A percentile compares a stretch with the other conserved stretches of the same genome.
phyloP scores from a whole-genome alignment of 2,113 vertebrate species.

The Malaclemys terrapin region DNA sequence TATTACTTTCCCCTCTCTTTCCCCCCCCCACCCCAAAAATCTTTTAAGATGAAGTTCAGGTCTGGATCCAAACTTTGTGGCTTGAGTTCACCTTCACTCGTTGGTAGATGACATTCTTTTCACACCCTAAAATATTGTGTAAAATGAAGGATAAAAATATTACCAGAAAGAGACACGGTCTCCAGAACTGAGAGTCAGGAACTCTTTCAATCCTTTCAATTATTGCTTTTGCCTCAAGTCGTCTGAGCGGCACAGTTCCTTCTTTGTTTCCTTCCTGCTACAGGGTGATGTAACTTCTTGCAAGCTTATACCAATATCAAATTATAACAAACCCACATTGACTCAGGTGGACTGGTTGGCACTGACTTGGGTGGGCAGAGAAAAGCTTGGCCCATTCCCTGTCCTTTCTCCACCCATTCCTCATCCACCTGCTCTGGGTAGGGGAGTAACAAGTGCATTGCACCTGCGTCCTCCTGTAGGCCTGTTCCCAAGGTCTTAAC shows the following conservation, averaged over 20 bases:
- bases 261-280: background rate
- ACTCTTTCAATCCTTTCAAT: background rate
- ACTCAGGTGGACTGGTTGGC: background rate
- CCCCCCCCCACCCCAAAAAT: background rate
- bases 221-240: rapidly evolving
- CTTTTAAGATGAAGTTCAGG: background rate
- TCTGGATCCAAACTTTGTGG: background rate
- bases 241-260: background rate
- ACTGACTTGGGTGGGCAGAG: background rate
- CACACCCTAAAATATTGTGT: background rate
- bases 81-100: background rate
- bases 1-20: background rate
- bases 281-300: background rate
- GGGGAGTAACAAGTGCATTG: rapidly evolving
- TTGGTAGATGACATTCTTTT: background rate
- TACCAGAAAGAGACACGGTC: background rate
- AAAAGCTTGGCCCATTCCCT: background rate
- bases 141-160: background rate
- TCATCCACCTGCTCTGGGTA: background rate
- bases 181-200: background rate
- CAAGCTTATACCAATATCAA: background rate
- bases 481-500: background rate
- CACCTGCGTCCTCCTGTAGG: background rate
- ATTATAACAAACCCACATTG: background rate
- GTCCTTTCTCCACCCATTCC: background rate